Evolutionary conservation across 2,113 vertebrate species (phyloP), one percentile per base, ranked within the genome.

Genomic region (Apodemus sylvaticus): DNA sequence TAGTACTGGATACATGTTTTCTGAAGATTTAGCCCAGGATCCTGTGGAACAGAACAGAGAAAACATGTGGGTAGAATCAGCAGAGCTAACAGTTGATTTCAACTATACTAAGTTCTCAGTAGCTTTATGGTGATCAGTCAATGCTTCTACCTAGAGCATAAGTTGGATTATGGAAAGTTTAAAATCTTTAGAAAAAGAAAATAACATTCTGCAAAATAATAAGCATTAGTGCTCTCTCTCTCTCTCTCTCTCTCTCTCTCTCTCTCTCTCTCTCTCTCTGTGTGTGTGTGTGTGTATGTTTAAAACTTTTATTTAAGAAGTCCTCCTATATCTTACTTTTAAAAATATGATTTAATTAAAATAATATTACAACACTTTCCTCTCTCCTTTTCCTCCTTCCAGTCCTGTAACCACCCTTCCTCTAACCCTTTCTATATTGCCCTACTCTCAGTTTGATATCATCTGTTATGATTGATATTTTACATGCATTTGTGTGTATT

Each of bases 341-440:
- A 12, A 58, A 82, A 60, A 58, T 12, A 39, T 14, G 22, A 16
- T 60, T 39, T 58, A 1, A 60, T 26, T 82, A 24, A n/a, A 60
- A 82, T 26, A 39, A n/a, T 39, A 60, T 60, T 82, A 24, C 5
- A 82, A 26, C 55, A 58, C 36, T 82, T 60, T 60, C 7, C 36
- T 26, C n/a, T 6, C 53, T 82, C 20, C 22, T 5, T 82, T 60
- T 53, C 51, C 20, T 39, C 36, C 3, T 5, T 39, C 34, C 20
- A 82, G 20, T 0, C 2, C 20, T 20, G 36, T 53, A 55, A 13
- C 34, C 39, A 82, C 5, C 36, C 20, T 39, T 13, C 11, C 22
- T 39, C 22, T 26, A 60, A 39, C 3, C 1, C 12, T 11, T 16
- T 22, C 55, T 19, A 60, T 4, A 26, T 11, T 5, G 0, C 2